A percentile compares a stretch with the other conserved stretches of the same genome.
phyloP scores from a whole-genome alignment of 2,888 invertebrate genomes.

The Zhuqinia jingwanae region DNA sequence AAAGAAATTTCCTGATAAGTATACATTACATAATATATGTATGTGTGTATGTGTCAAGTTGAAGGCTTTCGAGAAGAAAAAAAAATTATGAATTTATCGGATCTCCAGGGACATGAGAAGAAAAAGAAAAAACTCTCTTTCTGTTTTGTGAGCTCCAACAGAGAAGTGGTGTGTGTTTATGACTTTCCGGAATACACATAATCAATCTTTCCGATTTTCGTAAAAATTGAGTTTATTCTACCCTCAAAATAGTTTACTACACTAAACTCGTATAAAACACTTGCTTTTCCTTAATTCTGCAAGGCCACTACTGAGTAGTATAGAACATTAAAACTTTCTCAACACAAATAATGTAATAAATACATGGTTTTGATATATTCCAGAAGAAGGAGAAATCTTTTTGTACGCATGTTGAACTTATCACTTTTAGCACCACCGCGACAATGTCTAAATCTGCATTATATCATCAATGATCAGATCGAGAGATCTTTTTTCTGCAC shows the following conservation, averaged over 20 bases:
- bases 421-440: background rate
- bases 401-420: background rate
- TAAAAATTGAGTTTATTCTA: background rate
- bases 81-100: conserved; percentile 29
- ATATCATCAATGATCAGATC: background rate
- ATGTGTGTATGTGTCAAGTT: background rate
- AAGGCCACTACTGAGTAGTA: too few species aligned
- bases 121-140: conserved; percentile 22
- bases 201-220: conserved; percentile 55
- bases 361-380: too few species aligned
- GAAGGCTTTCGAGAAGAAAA: background rate
- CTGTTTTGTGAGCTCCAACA: conserved; percentile 27
- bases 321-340: background rate
- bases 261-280: background rate
- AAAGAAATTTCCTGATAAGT: background rate
- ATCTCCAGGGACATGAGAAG: conserved; percentile 47
- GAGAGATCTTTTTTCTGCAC: too few species aligned
- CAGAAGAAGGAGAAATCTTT: background rate
- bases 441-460: background rate
- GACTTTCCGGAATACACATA: conserved; percentile 53
- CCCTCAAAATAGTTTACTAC: conserved; percentile 1
- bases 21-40: background rate
- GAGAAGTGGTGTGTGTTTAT: background rate
- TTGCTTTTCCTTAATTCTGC: background rate
- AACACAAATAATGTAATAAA: too few species aligned